A percentile compares a stretch with the other conserved stretches of the same genome.
Conservation (phyloP, 2,797 vertebrate species). For the Esox masquinongy region DNA sequence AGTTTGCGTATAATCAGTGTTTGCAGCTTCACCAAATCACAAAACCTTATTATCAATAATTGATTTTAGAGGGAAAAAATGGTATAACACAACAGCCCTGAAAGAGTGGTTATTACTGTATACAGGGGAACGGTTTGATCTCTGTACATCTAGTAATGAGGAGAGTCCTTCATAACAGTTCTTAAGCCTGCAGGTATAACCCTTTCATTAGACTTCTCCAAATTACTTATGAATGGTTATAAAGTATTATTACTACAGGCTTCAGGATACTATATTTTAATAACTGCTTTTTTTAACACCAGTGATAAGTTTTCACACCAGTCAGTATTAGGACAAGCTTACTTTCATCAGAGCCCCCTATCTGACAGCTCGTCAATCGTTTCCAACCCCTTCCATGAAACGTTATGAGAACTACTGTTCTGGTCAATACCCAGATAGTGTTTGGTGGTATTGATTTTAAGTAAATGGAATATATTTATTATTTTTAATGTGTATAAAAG, state of each 20-base stretch:
- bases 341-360: not conserved
- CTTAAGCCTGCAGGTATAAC: not conserved
- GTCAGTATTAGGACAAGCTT: not conserved
- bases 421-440: not conserved
- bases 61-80: not conserved
- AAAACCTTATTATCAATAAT: not conserved
- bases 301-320: not conserved
- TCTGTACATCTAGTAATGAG: not conserved
- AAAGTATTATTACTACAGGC: not conserved
- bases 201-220: not conserved
- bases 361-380: not conserved
- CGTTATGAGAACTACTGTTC: not conserved
- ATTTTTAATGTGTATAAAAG: constrained; percentile 66
- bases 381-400: not conserved
- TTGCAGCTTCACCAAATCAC: not conserved
- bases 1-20: not conserved
- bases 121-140: not conserved
- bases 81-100: not conserved
- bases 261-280: not conserved
- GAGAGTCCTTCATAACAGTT: not conserved
- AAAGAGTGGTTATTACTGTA: not conserved
- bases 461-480: constrained; percentile 25
- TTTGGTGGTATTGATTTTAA: constrained; percentile 1
- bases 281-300: not conserved
- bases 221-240: not conserved